These are phyloP conservation scores for Grus americana DNA, from an alignment of 2,113 vertebrate species.

Conservation along the genomic window DNA sequence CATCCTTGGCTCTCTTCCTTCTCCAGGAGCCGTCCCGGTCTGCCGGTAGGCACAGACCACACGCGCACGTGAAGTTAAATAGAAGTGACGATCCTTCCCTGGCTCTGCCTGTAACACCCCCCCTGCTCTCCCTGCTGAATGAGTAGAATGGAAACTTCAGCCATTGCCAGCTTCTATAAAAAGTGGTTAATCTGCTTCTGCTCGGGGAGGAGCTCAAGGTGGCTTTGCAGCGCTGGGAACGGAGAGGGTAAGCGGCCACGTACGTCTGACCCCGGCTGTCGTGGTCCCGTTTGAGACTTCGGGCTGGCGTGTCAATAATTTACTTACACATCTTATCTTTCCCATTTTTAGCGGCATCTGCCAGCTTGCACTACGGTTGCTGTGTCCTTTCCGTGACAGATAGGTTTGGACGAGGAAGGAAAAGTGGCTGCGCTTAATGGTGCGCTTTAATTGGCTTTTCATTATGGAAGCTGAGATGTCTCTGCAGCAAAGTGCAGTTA, in stretches of 20 bases:
- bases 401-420: conserved; percentile 1
- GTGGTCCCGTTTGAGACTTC: neutral
- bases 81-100: accelerated
- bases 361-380: neutral
- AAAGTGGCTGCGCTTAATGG: neutral
- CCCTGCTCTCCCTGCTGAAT: neutral
- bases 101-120: neutral
- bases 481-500: neutral
- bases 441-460: neutral
- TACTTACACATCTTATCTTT: neutral
- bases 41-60: accelerated
- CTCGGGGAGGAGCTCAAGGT: neutral
- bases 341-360: neutral
- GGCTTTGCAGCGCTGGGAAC: neutral
- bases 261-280: neutral
- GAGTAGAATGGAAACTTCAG: neutral
- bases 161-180: neutral
- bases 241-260: accelerated
- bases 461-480: neutral
- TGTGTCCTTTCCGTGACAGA: neutral
- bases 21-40: accelerated
- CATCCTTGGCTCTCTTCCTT: neutral
- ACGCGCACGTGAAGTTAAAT: accelerated
- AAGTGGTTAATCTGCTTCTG: neutral
- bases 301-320: neutral